These are phyloP conservation scores for Caenorhabditis zanzibari DNA, from an alignment of 2,888 invertebrate genomes.

Conservation along the genomic window DNA sequence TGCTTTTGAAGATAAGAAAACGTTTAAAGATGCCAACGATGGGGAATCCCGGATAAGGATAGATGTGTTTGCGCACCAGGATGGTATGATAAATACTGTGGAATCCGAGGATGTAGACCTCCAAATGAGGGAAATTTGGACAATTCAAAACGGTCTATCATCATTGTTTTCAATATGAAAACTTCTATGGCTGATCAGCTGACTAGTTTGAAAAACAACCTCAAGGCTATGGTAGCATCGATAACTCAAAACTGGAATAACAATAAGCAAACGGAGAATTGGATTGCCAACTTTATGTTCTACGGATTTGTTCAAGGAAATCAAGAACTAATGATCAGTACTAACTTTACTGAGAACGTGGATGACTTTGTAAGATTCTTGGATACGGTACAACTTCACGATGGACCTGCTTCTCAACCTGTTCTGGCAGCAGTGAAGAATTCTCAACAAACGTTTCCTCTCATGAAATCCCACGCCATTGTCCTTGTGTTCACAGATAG, in stretches of 20 bases:
- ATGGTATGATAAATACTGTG: conserved; percentile 67
- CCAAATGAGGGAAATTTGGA: conserved; percentile 59
- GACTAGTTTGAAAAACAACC: conserved; percentile 25
- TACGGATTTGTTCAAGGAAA: conserved; percentile 50
- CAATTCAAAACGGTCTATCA: conserved; percentile 40
- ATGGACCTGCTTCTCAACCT: conserved; percentile 49
- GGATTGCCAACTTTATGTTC: conserved; percentile 57
- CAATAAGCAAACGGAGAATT: conserved; percentile 16
- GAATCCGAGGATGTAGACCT: conserved; percentile 67
- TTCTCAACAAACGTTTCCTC: conserved; percentile 39
- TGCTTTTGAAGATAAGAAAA: not conserved
- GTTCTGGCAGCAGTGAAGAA: conserved; percentile 38
- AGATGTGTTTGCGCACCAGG: conserved; percentile 66
- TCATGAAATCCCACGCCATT: conserved; percentile 48
- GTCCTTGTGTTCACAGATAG: conserved; percentile 55
- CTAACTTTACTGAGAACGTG: not conserved
- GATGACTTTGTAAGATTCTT: conserved; percentile 22
- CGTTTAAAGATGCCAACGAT: conserved; percentile 65
- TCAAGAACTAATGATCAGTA: not conserved
- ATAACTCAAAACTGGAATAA: conserved; percentile 39
- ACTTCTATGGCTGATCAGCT: conserved; percentile 47
- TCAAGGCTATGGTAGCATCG: conserved; percentile 11
- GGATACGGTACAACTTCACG: conserved; percentile 22
- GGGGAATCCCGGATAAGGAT: conserved; percentile 59
- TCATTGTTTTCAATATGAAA: conserved; percentile 62